Base-by-base conservation (phyloP, 2,113 vertebrate genomes). In the Myiagra hebetior region DNA sequence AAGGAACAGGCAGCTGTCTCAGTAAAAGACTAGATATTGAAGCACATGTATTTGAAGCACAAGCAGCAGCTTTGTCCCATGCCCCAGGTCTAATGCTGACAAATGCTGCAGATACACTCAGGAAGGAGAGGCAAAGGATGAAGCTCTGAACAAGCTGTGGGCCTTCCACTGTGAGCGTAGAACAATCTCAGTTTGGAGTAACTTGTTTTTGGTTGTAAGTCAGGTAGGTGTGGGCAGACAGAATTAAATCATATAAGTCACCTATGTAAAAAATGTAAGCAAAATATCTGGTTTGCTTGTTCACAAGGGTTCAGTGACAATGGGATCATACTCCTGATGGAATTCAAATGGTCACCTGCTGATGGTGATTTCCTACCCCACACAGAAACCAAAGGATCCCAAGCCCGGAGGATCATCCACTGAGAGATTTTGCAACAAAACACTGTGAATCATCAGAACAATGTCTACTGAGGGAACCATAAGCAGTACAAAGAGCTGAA, bases 251-350 rank as follows among this genome's bases (percentile, higher is more conserved):
- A 1, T 21, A 2, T 37, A 50, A 68, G 27, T 67, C 22, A 75
- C 8, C 3, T 15, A 21, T 10, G 6, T 10, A 73, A 80, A 87
- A 50, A 89, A 27, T 30, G 10, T 6, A 70, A 80, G 27, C 9
- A 47, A 56, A 81, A 33, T 27, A 20, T 18, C 33, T 59, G 30
- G 15, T 70, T 11, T 10, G 4, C 35, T 69, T 80, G 6, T 72
- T 35, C 16, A 3, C 15, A 44, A 22, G 11, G 37, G 19, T 68
- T 55, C 0, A 0, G 21, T 0, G 5, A n/a, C 30, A 37, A 6
- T 1, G 2, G 10, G 23, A 73, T 39, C 24, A 22, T 60, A 21
- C 3, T 68, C 39, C 17, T 93, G 18, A 37, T 22, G 31, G 52
- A 85, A 87, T 20, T 15, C 35, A 24, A 59, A 59, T 9, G 52